Conservation (phyloP, 2,113 vertebrate species). For the Macaca nemestrina region DNA sequence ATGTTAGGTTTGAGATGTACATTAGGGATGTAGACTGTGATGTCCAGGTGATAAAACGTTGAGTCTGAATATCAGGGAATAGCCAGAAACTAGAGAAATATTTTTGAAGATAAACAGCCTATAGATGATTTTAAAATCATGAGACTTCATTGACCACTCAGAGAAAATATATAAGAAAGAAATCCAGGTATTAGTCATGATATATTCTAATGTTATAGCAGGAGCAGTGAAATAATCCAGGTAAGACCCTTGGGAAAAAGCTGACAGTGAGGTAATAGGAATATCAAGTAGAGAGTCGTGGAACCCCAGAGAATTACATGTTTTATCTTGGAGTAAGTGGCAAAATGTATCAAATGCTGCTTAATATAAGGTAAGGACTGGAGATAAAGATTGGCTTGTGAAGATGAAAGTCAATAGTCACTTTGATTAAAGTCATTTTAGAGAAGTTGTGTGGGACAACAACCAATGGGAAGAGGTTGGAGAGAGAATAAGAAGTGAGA, state of each 20-base stretch:
- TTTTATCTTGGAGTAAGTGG: not conserved
- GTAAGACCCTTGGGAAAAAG: not conserved
- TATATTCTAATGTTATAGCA: not conserved
- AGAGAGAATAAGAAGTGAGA: not conserved
- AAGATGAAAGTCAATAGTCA: not conserved
- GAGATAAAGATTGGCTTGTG: no score
- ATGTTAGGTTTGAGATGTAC: not conserved
- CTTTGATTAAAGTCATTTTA: not conserved
- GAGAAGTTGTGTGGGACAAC: not conserved
- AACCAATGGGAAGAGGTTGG: not conserved
- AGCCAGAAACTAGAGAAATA: not conserved
- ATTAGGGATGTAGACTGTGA: not conserved
- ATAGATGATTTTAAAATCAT: not conserved
- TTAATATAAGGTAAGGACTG: not conserved
- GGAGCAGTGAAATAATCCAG: not conserved
- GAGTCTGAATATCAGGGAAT: not conserved
- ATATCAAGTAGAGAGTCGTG: not conserved
- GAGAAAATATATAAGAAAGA: not conserved
- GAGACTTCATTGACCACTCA: not conserved
- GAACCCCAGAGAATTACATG: not conserved
- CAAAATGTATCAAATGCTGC: not conserved
- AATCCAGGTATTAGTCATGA: not conserved
- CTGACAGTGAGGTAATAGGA: not conserved
- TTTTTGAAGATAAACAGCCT: not conserved
- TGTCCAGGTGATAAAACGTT: not conserved